These are phyloP conservation scores for Trichacis sp. DNA, from an alignment of 2,888 invertebrate genomes.

Conservation along the genomic window DNA sequence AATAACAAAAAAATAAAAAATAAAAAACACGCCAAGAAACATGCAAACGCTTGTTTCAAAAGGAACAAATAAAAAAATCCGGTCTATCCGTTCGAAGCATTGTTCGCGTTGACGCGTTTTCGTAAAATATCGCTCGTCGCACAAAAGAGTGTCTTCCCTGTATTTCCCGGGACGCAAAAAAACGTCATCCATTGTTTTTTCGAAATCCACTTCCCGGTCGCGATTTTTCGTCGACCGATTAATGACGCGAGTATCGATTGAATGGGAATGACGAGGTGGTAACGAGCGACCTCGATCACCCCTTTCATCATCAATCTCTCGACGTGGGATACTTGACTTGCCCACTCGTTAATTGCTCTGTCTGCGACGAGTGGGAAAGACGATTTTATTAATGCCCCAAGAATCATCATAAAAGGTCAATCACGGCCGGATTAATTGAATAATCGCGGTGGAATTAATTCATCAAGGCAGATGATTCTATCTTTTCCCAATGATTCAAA, in stretches of 20 bases:
- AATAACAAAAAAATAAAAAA: too few species aligned
- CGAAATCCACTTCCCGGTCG: constrained; percentile 5
- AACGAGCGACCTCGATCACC: constrained; percentile 10
- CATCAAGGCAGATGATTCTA: too few species aligned
- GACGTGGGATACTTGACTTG: constrained; percentile 7
- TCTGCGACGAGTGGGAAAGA: neutral
- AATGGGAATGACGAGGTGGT: constrained; percentile 9
- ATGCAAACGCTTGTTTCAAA: neutral
- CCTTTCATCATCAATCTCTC: constrained; percentile 5
- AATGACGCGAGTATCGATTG: constrained; percentile 1
- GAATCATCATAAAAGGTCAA: neutral
- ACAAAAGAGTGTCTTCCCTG: constrained; percentile 28
- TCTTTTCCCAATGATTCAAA: too few species aligned
- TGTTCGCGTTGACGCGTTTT: constrained; percentile 25
- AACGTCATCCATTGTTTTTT: constrained; percentile 8
- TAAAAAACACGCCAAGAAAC: neutral
- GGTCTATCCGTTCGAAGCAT: constrained; percentile 29
- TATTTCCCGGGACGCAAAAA: constrained; percentile 1
- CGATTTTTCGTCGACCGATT: constrained; percentile 10
- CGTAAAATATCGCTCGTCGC: constrained; percentile 24
- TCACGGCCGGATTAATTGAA: neutral
- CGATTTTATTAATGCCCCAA: constrained; percentile 10
- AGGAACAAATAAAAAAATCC: constrained; percentile 15
- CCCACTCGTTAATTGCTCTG: constrained; percentile 1
- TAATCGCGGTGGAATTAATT: too few species aligned